phyloP scores from a whole-genome alignment of 2,113 vertebrate genomes.

The Mormyrus lacerda region DNA sequence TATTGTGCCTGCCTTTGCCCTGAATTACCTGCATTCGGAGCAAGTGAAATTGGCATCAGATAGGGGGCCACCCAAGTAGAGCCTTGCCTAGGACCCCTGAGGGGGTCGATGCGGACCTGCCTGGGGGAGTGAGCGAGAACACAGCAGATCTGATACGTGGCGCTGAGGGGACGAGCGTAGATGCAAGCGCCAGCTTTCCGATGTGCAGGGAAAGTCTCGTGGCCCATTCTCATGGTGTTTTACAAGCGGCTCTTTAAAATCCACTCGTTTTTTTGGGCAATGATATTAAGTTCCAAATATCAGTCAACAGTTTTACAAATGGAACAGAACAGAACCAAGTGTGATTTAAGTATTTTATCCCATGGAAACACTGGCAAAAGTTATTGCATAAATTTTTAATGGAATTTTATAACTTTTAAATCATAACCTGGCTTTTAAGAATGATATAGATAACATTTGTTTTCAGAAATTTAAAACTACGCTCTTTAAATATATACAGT shows the following conservation, averaged over 20 bases:
- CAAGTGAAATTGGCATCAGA: background rate
- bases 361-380: constrained; percentile 4
- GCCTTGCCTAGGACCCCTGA: background rate
- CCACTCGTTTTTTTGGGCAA: background rate
- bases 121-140: background rate
- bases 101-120: background rate
- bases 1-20: background rate
- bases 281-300: background rate
- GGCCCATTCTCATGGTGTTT: background rate
- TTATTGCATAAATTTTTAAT: background rate
- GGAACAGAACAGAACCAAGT: background rate
- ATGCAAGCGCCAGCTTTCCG: background rate
- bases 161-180: background rate
- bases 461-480: background rate
- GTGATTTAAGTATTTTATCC: background rate
- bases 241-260: background rate
- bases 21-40: background rate
- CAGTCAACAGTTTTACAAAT: background rate
- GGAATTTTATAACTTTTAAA: background rate
- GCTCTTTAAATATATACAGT: background rate
- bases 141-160: background rate
- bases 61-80: no score
- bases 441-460: background rate
- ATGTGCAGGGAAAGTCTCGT: background rate
- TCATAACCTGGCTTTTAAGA: background rate